phyloP scores from a whole-genome alignment of 2,888 invertebrate species.

The Hecatera dysodea region DNA sequence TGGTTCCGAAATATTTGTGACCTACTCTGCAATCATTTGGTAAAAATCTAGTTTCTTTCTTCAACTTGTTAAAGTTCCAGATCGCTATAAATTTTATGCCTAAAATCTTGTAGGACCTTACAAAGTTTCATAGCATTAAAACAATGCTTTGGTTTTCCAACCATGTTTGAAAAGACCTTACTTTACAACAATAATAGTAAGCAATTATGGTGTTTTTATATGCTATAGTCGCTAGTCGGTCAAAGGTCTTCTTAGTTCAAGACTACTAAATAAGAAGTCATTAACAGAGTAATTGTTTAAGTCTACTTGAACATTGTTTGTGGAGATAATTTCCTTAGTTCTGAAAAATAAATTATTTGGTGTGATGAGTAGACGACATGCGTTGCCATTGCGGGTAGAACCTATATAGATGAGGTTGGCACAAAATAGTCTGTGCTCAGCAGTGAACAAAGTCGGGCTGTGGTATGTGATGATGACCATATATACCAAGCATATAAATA shows the following conservation, averaged over 20 bases:
- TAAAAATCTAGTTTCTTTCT: slow-evolving; percentile 25
- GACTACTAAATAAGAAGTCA: slow-evolving; percentile 38
- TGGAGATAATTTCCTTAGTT: background rate
- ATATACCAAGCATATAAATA: no score
- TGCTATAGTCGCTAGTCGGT: slow-evolving; percentile 20
- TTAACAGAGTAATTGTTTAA: slow-evolving; percentile 36
- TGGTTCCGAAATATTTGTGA: slow-evolving; percentile 33
- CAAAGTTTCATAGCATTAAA: no score
- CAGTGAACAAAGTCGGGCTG: no score
- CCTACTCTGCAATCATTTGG: slow-evolving; percentile 26
- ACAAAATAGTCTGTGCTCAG: no score
- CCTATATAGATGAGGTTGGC: no score
- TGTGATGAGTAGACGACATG: no score
- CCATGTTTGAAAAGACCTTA: slow-evolving; percentile 15
- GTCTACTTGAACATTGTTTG: background rate
- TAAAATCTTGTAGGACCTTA: background rate
- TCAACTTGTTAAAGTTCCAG: background rate
- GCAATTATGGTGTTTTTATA: slow-evolving; percentile 54
- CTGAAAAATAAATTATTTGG: background rate
- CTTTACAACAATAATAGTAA: slow-evolving; percentile 26
- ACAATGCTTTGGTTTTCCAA: slow-evolving; percentile 1
- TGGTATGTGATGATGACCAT: no score
- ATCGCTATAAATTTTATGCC: background rate
- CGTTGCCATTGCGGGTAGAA: no score
- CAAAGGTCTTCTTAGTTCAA: slow-evolving; percentile 61